Evolutionary conservation across 2,797 vertebrate genomes (phyloP).

Genomic region (Leptatherina wallacei): DNA sequence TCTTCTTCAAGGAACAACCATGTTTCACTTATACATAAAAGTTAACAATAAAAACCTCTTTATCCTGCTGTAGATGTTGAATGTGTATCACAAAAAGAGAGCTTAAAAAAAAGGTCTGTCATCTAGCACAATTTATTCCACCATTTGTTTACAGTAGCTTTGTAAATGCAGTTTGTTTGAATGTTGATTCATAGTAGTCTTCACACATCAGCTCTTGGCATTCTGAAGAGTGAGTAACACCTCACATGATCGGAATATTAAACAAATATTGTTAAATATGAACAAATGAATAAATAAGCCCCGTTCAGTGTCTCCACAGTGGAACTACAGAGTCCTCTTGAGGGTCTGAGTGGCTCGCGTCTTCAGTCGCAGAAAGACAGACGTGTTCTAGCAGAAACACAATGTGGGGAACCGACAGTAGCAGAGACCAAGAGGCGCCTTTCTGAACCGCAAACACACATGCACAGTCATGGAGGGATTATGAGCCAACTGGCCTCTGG

Average conservation of each 20-base stretch:
- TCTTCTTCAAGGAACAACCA: neutral
- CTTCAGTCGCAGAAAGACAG: constrained; percentile 56
- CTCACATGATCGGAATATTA: constrained; percentile 73
- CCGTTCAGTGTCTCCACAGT: constrained; percentile 55
- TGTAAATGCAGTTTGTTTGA: constrained; percentile 74
- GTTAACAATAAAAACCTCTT: neutral
- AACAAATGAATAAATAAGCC: constrained; percentile 79
- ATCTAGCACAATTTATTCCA: constrained; percentile 82
- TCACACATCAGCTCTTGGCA: constrained; percentile 79
- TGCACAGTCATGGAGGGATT: constrained; percentile 26
- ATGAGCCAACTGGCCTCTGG: constrained; percentile 10
- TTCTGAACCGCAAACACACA: constrained; percentile 46
- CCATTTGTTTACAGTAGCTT: constrained; percentile 80
- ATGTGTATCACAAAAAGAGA: constrained; percentile 46
- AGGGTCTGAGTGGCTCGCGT: constrained; percentile 59
- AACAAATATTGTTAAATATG: constrained; percentile 81
- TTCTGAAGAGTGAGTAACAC: constrained; percentile 76
- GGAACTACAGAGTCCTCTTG: constrained; percentile 60
- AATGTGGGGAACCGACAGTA: constrained; percentile 55
- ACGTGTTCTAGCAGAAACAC: constrained; percentile 68
- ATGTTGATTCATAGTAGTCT: constrained; percentile 70
- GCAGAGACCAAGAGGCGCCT: constrained; percentile 57
- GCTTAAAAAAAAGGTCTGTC: constrained; percentile 57
- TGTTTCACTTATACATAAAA: neutral
- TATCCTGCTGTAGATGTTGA: neutral